Percentiles rank a stretch among this genome's conserved stretches.
Conservation (phyloP, 2,113 vertebrate genomes). For the Podiceps cristatus region DNA sequence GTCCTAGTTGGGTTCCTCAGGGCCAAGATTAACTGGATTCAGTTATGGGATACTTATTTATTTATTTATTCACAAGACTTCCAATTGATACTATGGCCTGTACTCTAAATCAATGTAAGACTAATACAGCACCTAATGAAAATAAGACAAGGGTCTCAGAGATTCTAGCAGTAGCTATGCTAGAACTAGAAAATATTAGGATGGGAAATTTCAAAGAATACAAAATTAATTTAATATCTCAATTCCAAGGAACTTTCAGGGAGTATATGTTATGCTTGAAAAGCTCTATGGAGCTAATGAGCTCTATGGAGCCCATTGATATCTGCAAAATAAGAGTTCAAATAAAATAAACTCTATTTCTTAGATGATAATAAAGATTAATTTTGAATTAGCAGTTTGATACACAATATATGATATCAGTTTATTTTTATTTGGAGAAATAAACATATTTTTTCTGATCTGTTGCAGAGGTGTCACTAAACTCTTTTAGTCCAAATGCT, state of each 20-base stretch:
- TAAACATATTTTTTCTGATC: neutral
- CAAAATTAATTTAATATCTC: neutral
- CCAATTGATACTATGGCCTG: neutral
- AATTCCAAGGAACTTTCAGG: neutral
- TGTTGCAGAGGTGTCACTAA: neutral
- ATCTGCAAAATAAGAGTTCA: neutral
- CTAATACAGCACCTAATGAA: neutral
- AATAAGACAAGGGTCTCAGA: neutral
- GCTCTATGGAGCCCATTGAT: no score
- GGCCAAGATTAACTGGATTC: neutral
- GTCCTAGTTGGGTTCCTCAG: neutral
- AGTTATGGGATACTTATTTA: neutral
- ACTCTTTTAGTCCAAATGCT: neutral
- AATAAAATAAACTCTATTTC: neutral
- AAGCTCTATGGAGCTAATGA: neutral
- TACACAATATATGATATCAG: neutral
- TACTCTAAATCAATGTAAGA: neutral
- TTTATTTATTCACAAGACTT: neutral
- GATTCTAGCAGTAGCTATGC: neutral
- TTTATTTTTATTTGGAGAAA: neutral
- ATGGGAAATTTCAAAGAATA: neutral
- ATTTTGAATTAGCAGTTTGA: neutral
- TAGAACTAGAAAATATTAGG: neutral
- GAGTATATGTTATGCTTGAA: neutral
- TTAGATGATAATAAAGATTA: neutral